Evolutionary conservation across 2,888 invertebrate genomes (phyloP), one percentile per base, ranked within the genome.

Genomic region (Spodoptera littoralis): DNA sequence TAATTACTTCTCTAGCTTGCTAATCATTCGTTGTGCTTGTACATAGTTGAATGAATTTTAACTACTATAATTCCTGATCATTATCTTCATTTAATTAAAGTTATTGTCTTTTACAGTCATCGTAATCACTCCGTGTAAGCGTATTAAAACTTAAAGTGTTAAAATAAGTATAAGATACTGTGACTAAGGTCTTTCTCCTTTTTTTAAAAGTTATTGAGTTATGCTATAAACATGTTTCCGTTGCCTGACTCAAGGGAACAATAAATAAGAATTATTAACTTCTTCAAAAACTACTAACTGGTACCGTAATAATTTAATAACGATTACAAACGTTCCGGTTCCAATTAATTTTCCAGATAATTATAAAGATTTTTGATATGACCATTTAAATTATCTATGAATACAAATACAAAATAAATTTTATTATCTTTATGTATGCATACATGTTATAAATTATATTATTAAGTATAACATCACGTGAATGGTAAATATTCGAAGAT

Each of bases 331-430:
- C 36, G 43, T 68, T 11, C 56, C 50, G 52, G 47, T 50, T 54
- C 18, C 27, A 60, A 68, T 60, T 57, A 68, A 68, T 60, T 68
- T 59, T 68, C 49, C 30, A 67, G 41, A 47, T 50, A 70, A 61
- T 61, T 61, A 54, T 54, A 43, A 45, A 61, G 22, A 47, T 46
- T 61, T 57, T 54, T 8, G 30, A 47, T 49, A 13, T 4, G 45
- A 42, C 27, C 22, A 49, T 12, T 11, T 12, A 18, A 43, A 55
- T 49, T 22, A 58, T 43, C 44, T 22, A 48, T 12, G n/a, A 56
- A 53, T n/a, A 11, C 52, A 44, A 63, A 50, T 27, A 27, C 41
- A 50, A 59, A 49, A 51, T 27, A 27, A 51, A 36, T 6, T 8
- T 22, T 30, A 27, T 44, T 36, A 50, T 48, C 47, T 47, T 44